Evolutionary conservation across 2,888 invertebrate species (phyloP).

Genomic region (Archips crataeganus): DNA sequence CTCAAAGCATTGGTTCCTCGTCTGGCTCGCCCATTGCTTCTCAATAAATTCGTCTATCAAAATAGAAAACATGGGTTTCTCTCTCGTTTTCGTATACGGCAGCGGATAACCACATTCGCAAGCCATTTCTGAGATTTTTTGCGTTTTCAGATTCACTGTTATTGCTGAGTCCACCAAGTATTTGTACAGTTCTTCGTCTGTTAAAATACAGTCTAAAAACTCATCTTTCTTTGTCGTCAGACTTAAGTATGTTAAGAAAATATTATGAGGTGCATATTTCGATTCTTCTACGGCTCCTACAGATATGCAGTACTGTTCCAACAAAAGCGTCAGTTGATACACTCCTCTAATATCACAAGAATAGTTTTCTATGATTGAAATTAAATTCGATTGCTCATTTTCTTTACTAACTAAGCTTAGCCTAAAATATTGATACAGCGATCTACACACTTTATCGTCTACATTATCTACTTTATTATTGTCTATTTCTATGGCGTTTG

Average conservation of each 20-base stretch:
- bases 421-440: constrained; percentile 77
- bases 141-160: constrained; percentile 79
- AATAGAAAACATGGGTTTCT: constrained; percentile 79
- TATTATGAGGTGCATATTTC: constrained; percentile 72
- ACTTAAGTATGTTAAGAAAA: constrained; percentile 76
- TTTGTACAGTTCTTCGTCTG: constrained; percentile 74
- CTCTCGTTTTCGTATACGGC: constrained; percentile 76
- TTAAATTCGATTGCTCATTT: constrained; percentile 74
- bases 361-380: constrained; percentile 70
- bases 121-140: constrained; percentile 70
- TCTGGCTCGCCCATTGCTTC: constrained; percentile 74
- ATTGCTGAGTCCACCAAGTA: constrained; percentile 86
- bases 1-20: constrained; percentile 77
- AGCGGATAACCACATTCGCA: constrained; percentile 87
- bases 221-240: constrained; percentile 58
- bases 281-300: constrained; percentile 72
- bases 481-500: constrained; percentile 72
- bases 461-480: constrained; percentile 62
- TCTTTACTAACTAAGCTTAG: constrained; percentile 77
- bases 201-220: constrained; percentile 67
- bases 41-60: constrained; percentile 86
- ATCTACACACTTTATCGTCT: constrained; percentile 67
- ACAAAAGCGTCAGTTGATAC: constrained; percentile 70
- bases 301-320: constrained; percentile 76
- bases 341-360: constrained; percentile 81